A percentile compares a stretch with the other conserved stretches of the same genome.
These are phyloP conservation scores for Nudaria mundana DNA, from an alignment of 2,888 invertebrate genomes.

Conservation along the genomic window DNA sequence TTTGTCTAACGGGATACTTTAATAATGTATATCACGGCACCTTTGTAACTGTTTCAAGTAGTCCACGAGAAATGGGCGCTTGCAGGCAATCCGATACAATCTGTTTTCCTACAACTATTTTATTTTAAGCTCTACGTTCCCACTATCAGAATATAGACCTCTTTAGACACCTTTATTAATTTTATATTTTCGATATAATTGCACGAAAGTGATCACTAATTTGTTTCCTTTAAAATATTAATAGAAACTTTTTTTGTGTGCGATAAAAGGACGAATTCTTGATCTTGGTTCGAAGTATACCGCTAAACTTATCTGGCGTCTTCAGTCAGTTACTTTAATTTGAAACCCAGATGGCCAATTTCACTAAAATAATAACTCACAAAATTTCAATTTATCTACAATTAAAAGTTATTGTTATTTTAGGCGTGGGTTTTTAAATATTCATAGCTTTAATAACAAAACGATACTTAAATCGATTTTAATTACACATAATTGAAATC, in stretches of 20 bases:
- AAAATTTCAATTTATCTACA: no score
- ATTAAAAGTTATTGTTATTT: background rate
- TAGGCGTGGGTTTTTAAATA: background rate
- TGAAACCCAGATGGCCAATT: no score
- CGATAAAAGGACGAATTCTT: no score
- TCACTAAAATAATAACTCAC: no score
- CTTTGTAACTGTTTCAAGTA: background rate
- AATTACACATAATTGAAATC: conserved; percentile 15
- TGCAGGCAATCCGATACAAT: conserved; percentile 4
- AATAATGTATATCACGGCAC: background rate
- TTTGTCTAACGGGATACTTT: no score
- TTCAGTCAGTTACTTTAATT: no score
- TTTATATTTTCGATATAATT: conserved; percentile 1
- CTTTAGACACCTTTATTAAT: background rate
- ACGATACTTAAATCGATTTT: conserved; percentile 18
- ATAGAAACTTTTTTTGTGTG: no score
- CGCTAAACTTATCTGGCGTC: no score
- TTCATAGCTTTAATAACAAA: conserved; percentile 17
- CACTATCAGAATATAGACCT: no score
- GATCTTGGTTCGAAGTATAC: no score
- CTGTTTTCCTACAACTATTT: background rate
- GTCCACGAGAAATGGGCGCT: conserved; percentile 5
- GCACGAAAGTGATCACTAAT: background rate
- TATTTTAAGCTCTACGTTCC: conserved; percentile 2
- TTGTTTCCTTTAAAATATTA: no score